These are phyloP conservation scores for Crenichthys baileyi DNA, from an alignment of 2,797 vertebrate genomes.

Conservation along the genomic window DNA sequence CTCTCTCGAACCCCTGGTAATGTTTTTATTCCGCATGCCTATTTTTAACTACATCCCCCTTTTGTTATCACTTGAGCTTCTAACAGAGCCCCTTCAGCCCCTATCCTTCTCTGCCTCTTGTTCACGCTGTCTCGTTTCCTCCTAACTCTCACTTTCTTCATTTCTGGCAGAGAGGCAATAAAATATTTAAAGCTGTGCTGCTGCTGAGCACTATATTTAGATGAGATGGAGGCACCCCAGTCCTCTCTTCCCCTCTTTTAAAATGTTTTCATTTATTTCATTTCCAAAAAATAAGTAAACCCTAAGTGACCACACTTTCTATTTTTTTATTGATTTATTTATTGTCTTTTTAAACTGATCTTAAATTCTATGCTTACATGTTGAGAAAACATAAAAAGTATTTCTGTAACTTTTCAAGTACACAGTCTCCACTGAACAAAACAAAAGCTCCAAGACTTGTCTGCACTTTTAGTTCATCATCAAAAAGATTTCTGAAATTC, in stretches of 20 bases:
- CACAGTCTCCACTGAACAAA: not conserved
- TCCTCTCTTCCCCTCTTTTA: conserved; percentile 4
- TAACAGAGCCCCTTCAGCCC: conserved; percentile 16
- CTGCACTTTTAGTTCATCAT: not conserved
- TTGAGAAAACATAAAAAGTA: not conserved
- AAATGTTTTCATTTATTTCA: not conserved
- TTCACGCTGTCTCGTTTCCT: conserved; percentile 17
- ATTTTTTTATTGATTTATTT: too few relatives aligned
- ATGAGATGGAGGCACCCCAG: conserved; percentile 44
- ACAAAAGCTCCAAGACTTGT: not conserved
- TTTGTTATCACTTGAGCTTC: conserved; percentile 50
- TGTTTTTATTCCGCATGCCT: conserved; percentile 37
- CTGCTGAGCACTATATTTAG: conserved; percentile 79
- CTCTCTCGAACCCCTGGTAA: conserved; percentile 13
- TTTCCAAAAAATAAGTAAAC: not conserved
- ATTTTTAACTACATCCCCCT: conserved; percentile 56
- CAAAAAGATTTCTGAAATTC: not conserved
- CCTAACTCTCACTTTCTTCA: conserved; percentile 26
- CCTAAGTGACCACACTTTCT: not conserved
- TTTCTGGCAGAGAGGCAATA: conserved; percentile 64
- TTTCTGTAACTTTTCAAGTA: not conserved
- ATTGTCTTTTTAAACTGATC: too few relatives aligned
- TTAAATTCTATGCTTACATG: not conserved
- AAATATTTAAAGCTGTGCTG: conserved; percentile 81
- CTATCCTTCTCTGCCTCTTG: conserved; percentile 17